Base-by-base conservation (phyloP, 2,113 vertebrate species). In the Phylloscopus trochiloides region DNA sequence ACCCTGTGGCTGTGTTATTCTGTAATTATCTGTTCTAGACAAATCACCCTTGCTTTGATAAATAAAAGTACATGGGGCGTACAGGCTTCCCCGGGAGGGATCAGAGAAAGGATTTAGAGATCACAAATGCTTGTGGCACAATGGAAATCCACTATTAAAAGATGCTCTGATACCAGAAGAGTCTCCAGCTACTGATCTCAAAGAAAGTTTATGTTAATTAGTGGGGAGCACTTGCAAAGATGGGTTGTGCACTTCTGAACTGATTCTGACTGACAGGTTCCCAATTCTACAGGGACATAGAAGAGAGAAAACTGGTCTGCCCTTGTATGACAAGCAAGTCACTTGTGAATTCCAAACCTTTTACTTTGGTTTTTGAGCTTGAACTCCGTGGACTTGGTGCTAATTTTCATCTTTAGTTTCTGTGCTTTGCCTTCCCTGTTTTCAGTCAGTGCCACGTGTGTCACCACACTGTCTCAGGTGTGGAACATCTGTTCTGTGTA, bases 81-180 rank as follows among this genome's bases (percentile, higher is more conserved):
- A 12, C 22, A 12, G 5, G 26, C n/a, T 88, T 80, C 20, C 34
- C 42, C 0, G 0, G 3, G 45, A 72, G 42, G 38, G 19, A 66
- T 80, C 42, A 4, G 38, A 51, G 54, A 21, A 58, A 32, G 66
- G 18, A 71, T 68, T 45, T 82, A 17, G 22, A 81, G 55, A 80
- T 91, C 52, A 72, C 31, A 63, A 90, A 43, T 55, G 43, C 76
- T 76, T 20, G 15, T 67, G 72, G 59, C 24, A 71, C 31, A 29
- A 2, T 55, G 31, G 43, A 86, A 91, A 92, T 48, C 38, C 40
- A 48, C 5, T 77, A 45, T 55, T 58, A 50, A 50, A 83, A 86
- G 51, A 86, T 76, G 29, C 21, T 91, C 48, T 12, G 24, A 76
- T 85, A 72, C 21, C 17, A 9, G 26, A 68, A 61, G 28, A 40